These are phyloP conservation scores for Drosophila prostipennis DNA, from an alignment of 2,888 invertebrate species.

Conservation along the genomic window DNA sequence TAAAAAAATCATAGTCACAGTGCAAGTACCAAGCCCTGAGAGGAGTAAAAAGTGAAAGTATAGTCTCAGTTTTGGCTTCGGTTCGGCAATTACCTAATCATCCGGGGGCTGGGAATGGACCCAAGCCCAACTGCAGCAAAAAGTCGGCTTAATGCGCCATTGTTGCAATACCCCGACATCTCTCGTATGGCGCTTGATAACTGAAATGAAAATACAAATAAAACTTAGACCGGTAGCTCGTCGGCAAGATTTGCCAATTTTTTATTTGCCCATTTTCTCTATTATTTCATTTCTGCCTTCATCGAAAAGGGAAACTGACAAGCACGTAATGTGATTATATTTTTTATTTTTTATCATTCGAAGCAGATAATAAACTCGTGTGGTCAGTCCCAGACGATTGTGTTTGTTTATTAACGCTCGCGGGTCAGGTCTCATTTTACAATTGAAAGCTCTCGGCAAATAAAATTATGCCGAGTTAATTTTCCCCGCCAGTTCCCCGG, in stretches of 20 bases:
- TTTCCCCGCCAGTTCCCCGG: background rate
- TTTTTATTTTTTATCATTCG: constrained; percentile 30
- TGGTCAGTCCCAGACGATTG: constrained; percentile 23
- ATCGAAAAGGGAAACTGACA: constrained; percentile 48
- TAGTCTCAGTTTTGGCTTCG: constrained; percentile 11
- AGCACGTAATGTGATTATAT: constrained; percentile 62
- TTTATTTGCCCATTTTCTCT: constrained; percentile 12
- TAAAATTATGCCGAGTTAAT: constrained; percentile 7
- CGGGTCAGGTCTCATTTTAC: constrained; percentile 36
- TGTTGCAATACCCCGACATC: constrained; percentile 62
- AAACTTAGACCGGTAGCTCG: constrained; percentile 40
- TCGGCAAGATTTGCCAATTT: constrained; percentile 29
- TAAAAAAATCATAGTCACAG: constrained; percentile 18
- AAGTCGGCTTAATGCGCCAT: constrained; percentile 65
- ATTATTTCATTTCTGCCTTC: constrained; percentile 15
- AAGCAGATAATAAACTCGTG: constrained; percentile 25
- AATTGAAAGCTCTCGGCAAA: constrained; percentile 27
- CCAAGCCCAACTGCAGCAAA: constrained; percentile 47
- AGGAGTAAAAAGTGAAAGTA: constrained; percentile 46
- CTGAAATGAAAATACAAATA: constrained; percentile 33
- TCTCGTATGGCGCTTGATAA: constrained; percentile 51
- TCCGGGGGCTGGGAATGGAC: constrained; percentile 46
- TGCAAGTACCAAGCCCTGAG: constrained; percentile 24
- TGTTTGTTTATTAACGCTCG: constrained; percentile 33
- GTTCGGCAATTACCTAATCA: constrained; percentile 48